Evolutionary conservation across 2,113 vertebrate genomes (phyloP), one percentile per base, ranked within the genome.

Genomic region (Seriola dumerili): DNA sequence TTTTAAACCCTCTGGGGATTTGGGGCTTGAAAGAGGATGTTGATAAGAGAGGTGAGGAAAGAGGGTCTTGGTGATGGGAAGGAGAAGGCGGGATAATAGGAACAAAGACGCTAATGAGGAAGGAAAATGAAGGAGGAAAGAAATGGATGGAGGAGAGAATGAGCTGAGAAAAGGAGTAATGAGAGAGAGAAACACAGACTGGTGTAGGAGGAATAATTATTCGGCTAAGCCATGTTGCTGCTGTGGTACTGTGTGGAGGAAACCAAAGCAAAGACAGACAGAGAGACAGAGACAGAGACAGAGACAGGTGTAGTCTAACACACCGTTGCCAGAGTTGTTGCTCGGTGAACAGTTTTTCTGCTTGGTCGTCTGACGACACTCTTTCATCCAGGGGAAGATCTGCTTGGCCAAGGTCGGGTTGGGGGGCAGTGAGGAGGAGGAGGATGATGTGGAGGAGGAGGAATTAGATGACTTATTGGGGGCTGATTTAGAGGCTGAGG

Each of bases 311-410:
- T 72, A 77, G 23, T 68, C 50, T 46, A 84, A 96, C 95, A 94
- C 94, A 96, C 95, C 95, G 57, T 95, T 96, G 81, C 93, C 92
- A 81, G 95, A 95, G 96, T 97, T 98, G 97, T 97, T 95, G 94
- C 96, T 95, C 67, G 97, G 97, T 83, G 97, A 98, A 95, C 95
- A 94, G 97, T 84, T 98, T 97, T 99, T 99, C 96, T 98, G 97
- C 94, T 99, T 99, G 94, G 97, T 97, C 74, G 96, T 96, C 94
- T 99, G 98, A 91, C 98, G 96, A 44, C 97, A 96, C 92, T 99
- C 98, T 92, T 99, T 99, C 98, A 99, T 99, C 98, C 98, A 99
- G 84, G 98, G 98, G 91, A 99, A 99, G 89, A 99, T 99, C 94
- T 99, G 97, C 95, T 99, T 99, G 95, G 95, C 94, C 94, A 99